Evolutionary conservation across 2,113 vertebrate genomes (phyloP).

Genomic region (Eurypyga helias): DNA sequence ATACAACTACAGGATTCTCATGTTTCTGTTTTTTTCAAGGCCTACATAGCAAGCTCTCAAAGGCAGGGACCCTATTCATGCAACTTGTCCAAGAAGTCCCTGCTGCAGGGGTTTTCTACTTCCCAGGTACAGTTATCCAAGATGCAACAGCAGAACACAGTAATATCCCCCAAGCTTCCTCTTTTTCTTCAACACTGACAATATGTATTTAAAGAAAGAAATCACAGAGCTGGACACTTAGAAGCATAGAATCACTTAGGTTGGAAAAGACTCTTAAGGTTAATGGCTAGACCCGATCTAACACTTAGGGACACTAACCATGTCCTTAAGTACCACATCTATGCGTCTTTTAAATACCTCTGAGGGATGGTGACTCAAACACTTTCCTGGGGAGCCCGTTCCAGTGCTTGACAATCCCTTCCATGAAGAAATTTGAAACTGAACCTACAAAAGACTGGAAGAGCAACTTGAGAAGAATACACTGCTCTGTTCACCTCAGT

Average conservation of each 20-base stretch:
- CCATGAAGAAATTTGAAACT: background rate
- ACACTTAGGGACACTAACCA: background rate
- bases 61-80: background rate
- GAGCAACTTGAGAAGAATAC: background rate
- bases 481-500: background rate
- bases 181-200: background rate
- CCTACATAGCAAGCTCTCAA: background rate
- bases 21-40: background rate
- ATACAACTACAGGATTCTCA: background rate
- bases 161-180: background rate
- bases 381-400: background rate
- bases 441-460: background rate
- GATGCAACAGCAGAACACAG: background rate
- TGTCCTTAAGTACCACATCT: background rate
- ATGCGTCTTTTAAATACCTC: background rate
- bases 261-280: background rate
- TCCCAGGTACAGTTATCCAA: background rate
- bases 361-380: background rate
- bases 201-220: background rate
- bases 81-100: background rate
- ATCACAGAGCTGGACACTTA: background rate
- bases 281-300: fast-evolving
- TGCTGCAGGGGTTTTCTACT: background rate
- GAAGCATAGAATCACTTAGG: background rate
- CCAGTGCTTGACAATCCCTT: background rate